Percentiles rank a stretch among this genome's conserved stretches.
phyloP scores from a whole-genome alignment of 2,113 vertebrate species.

The Paramisgurnus dabryanus region DNA sequence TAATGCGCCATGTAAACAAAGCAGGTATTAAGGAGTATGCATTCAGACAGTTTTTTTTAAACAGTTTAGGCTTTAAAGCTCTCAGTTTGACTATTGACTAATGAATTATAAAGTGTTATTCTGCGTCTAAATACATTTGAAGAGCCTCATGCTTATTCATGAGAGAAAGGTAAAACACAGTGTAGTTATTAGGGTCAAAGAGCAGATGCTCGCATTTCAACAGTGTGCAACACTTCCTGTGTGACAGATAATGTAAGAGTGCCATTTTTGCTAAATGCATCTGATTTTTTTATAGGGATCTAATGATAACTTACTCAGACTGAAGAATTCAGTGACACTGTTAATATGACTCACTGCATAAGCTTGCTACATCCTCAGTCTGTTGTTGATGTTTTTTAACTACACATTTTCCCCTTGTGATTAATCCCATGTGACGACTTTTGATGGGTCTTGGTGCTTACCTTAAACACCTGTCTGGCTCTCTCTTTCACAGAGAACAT shows the following conservation, averaged over 20 bases:
- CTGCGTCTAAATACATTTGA: neutral
- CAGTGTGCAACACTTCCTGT: neutral
- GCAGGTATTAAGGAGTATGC: neutral
- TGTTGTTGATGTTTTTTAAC: neutral
- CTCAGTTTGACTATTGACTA: neutral
- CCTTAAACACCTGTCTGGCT: conserved; percentile 28
- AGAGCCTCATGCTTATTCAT: conserved; percentile 10
- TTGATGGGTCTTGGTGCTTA: neutral
- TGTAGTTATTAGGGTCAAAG: conserved; percentile 21
- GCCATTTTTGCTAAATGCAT: neutral
- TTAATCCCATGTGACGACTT: neutral
- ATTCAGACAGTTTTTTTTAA: neutral
- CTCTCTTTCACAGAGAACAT: conserved; percentile 82
- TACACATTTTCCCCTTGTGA: neutral
- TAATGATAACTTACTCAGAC: conserved; percentile 7
- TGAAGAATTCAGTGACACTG: neutral
- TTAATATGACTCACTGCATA: neutral
- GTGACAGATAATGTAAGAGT: neutral
- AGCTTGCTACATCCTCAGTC: neutral
- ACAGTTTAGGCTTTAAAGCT: conserved; percentile 5
- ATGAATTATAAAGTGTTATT: conserved; percentile 10
- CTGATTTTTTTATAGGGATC: neutral
- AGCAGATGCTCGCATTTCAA: neutral
- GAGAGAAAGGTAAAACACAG: neutral
- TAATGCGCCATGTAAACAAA: conserved; percentile 1